Evolutionary conservation across 2,113 vertebrate genomes (phyloP).

Genomic region (Cyphomyrus discorhynchus): DNA sequence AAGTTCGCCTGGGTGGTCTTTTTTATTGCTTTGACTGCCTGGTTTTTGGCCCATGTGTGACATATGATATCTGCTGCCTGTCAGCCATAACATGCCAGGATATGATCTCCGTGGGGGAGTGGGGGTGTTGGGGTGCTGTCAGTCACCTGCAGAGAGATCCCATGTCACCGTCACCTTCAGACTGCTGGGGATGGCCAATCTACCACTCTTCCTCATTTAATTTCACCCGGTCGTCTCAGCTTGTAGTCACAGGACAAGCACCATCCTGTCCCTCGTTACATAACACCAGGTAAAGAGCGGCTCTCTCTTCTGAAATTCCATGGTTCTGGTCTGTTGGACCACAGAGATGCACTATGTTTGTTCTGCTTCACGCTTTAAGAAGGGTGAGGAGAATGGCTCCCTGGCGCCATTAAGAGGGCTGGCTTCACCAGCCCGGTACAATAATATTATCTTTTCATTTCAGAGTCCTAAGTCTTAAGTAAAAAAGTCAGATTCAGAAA

Average conservation of each 20-base stretch:
- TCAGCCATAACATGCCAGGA: slow-evolving; percentile 39
- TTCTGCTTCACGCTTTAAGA: neutral
- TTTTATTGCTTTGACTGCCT: slow-evolving; percentile 39
- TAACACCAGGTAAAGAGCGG: neutral
- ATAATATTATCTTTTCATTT: slow-evolving; percentile 5
- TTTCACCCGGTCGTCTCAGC: neutral
- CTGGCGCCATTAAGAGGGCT: neutral
- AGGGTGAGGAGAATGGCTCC: neutral
- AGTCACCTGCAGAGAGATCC: neutral
- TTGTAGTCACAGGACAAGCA: neutral
- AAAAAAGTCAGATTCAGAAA: neutral
- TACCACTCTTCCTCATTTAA: neutral
- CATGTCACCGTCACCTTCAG: neutral
- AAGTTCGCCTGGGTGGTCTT: slow-evolving; percentile 50
- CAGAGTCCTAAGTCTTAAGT: neutral
- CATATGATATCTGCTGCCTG: slow-evolving; percentile 44
- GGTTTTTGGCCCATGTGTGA: slow-evolving; percentile 42
- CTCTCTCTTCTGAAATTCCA: neutral
- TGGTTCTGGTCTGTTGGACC: neutral
- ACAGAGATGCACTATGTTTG: neutral
- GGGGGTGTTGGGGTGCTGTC: slow-evolving; percentile 1
- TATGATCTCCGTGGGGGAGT: slow-evolving; percentile 6
- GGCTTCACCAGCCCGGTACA: neutral
- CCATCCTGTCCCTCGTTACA: neutral
- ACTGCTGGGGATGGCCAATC: neutral